These are phyloP conservation scores for Alloplasta piceator DNA, from an alignment of 2,888 invertebrate genomes.

Conservation along the genomic window DNA sequence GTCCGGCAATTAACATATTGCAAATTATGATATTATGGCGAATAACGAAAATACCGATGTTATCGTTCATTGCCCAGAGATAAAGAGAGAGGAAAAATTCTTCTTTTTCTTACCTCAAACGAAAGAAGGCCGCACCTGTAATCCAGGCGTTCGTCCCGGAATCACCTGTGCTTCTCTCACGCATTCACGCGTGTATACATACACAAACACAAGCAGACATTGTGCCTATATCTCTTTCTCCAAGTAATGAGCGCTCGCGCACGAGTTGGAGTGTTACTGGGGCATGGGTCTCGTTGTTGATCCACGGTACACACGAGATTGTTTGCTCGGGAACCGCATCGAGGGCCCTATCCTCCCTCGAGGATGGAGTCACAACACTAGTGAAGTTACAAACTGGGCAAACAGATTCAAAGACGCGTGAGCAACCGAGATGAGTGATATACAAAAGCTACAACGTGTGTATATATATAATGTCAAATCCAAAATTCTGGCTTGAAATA, in stretches of 20 bases:
- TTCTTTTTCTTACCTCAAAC: conserved; percentile 12
- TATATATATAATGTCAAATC: conserved; percentile 11
- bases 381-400: conserved; percentile 80
- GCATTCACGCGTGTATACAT: conserved; percentile 20
- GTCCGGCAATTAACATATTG: no score
- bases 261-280: conserved; percentile 46
- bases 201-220: conserved; percentile 15
- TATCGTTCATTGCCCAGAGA: conserved; percentile 7
- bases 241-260: conserved; percentile 20
- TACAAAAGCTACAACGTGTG: conserved; percentile 59
- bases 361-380: conserved; percentile 78
- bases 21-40: no score
- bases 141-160: conserved; percentile 57
- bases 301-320: conserved; percentile 76
- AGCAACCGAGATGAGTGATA: conserved; percentile 36
- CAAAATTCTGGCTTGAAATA: no score
- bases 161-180: conserved; percentile 61
- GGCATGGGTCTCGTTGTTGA: conserved; percentile 71
- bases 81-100: conserved; percentile 35
- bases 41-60: not conserved
- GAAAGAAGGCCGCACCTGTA: conserved; percentile 65
- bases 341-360: conserved; percentile 72
- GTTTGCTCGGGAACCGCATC: conserved; percentile 76
- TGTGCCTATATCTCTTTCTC: conserved; percentile 37
- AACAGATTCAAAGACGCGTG: conserved; percentile 77